These are phyloP conservation scores for Copidosoma aretas DNA, from an alignment of 2,888 invertebrate species.

Conservation along the genomic window DNA sequence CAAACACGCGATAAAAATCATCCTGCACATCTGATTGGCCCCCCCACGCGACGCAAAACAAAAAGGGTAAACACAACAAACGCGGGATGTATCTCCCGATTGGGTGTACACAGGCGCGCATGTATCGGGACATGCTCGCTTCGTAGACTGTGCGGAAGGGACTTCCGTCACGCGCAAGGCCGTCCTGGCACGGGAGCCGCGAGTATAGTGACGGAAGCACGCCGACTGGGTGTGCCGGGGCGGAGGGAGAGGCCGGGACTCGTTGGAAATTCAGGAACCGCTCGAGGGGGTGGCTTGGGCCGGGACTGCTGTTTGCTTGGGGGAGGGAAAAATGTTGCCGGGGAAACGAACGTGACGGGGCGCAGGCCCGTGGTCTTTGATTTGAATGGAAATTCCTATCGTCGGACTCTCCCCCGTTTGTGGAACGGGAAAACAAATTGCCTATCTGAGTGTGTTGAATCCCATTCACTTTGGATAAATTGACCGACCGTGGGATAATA, in stretches of 20 bases:
- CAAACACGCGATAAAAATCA: no score
- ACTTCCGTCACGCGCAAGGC: conserved; percentile 52
- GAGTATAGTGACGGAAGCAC: not conserved
- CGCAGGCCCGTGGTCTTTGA: no score
- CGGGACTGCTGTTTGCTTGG: conserved; percentile 25
- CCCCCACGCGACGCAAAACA: no score
- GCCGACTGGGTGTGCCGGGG: not conserved
- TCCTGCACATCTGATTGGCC: no score
- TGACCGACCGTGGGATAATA: no score
- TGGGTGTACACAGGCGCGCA: not conserved
- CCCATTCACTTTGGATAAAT: no score
- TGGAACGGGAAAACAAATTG: no score
- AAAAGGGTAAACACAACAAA: no score
- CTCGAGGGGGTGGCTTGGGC: not conserved
- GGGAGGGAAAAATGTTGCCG: conserved; percentile 19
- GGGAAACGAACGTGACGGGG: not conserved
- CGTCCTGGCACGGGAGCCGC: conserved; percentile 40
- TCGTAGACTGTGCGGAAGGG: conserved; percentile 41
- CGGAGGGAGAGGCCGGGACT: conserved; percentile 1
- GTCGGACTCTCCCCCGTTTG: no score
- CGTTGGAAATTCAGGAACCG: conserved; percentile 26
- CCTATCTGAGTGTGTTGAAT: no score
- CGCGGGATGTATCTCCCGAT: not conserved
- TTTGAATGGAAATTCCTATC: no score
- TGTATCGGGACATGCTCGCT: conserved; percentile 28